Base-by-base conservation (phyloP, 2,797 vertebrate genomes). In the Hipposideros larvatus region DNA sequence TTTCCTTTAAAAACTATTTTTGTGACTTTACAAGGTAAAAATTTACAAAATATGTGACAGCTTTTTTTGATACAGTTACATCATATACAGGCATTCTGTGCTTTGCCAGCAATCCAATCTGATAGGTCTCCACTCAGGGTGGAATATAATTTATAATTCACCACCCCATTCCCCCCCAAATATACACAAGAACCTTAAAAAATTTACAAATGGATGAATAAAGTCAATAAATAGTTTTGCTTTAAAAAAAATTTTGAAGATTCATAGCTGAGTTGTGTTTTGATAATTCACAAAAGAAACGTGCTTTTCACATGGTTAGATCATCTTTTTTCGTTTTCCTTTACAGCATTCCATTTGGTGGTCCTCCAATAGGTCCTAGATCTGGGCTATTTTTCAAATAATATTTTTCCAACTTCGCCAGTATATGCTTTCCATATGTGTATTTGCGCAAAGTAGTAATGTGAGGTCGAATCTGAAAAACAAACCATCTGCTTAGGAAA, bases 11-110 rank as follows among this genome's bases (percentile, higher is more conserved):
- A 99, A 99, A 99, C 98, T 99, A 99, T 98, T 99, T 99, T 99
- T 99, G 99, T 99, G 98, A 99, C 99, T 99, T 99, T 99, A 99
- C 99, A 99, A 99, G 99, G 99, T 99, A 99, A 99, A 99, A 99
- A 99, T 99, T 98, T 99, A 99, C 99, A 99, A 99, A 99, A 99
- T 99, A 99, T 99, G 99, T 99, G 99, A 99, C 99, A 99, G 98
- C 98, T 96, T 94, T 85, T 99, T 95, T 99, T 98, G 98, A 99
- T 99, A 99, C 99, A 99, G 99, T 99, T 99, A 99, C 99, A 99
- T 99, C 99, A 99, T 99, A 99, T 99, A 99, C 99, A 99, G 98
- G 98, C 99, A 98, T 99, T 98, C 99, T 99, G 98, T 99, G 99
- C 99, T 99, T 99, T 99, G 99, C 99, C 99, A 99, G 99, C 98